phyloP scores from a whole-genome alignment of 2,113 vertebrate species.

The Chionodraco myersi region DNA sequence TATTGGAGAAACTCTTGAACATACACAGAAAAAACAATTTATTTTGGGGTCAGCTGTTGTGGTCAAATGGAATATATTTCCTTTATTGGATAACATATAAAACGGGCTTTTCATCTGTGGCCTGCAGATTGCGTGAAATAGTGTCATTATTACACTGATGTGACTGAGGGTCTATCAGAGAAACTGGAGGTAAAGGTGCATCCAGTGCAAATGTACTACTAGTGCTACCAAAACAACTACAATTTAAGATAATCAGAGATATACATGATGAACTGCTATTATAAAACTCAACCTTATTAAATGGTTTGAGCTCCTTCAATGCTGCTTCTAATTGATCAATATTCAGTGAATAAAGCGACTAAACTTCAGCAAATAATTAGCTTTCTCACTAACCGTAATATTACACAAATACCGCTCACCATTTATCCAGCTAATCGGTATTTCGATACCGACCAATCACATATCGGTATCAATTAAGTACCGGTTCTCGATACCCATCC shows the following conservation, averaged over 20 bases:
- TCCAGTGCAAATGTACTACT: not conserved
- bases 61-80: constrained; percentile 46
- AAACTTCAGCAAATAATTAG: too few relatives aligned
- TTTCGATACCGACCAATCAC: too few relatives aligned
- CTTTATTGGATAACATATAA: constrained; percentile 40
- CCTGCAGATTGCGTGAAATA: constrained; percentile 7
- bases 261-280: not conserved
- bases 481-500: too few relatives aligned
- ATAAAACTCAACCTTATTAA: not conserved
- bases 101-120: constrained; percentile 18
- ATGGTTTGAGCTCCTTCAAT: not conserved
- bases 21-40: constrained; percentile 22
- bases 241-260: not conserved
- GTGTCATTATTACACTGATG: constrained; percentile 14
- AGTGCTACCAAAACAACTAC: not conserved
- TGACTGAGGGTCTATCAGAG: not conserved
- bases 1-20: constrained; percentile 9
- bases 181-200: not conserved
- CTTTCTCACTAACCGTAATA: too few relatives aligned
- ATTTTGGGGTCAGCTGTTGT: constrained; percentile 38
- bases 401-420: too few relatives aligned
- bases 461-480: too few relatives aligned
- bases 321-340: too few relatives aligned
- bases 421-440: too few relatives aligned
- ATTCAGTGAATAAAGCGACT: too few relatives aligned